Conservation (phyloP, 2,113 vertebrate species). For the Cochlearius cochlearius region DNA sequence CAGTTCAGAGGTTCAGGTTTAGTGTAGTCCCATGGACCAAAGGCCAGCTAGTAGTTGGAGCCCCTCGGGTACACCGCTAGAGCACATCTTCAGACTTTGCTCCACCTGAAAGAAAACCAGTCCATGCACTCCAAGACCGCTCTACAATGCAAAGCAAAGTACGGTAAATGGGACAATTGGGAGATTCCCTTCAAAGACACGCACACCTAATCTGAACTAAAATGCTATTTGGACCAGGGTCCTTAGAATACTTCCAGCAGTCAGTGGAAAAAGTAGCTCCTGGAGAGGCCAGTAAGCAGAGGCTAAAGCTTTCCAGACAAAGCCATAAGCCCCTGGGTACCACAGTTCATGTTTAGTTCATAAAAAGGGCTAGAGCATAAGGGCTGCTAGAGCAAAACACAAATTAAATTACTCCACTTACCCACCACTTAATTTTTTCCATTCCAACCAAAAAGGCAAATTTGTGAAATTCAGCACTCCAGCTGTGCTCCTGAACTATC, state of each 20-base stretch:
- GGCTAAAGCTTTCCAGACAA: background rate
- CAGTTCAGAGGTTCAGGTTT: background rate
- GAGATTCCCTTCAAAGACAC: background rate
- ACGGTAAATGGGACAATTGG: fast-evolving
- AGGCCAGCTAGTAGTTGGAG: background rate
- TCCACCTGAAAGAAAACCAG: background rate
- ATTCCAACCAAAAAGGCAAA: background rate
- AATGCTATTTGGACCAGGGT: background rate
- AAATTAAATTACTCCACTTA: background rate
- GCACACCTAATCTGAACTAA: background rate
- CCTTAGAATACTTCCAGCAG: background rate
- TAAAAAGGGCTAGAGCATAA: background rate
- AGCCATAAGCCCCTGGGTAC: background rate
- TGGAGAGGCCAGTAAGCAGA: background rate
- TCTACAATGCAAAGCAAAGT: background rate
- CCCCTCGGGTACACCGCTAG: fast-evolving
- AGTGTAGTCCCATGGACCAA: background rate
- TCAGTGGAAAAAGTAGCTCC: background rate
- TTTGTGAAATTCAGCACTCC: background rate
- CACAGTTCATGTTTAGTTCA: background rate
- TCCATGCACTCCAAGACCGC: background rate
- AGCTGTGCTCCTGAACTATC: background rate
- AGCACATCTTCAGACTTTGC: background rate
- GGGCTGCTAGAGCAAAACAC: background rate
- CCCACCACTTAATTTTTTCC: background rate